A percentile compares a stretch with the other conserved stretches of the same genome.
Conservation (phyloP, 2,888 invertebrate genomes). For the Andrena dorsata region DNA sequence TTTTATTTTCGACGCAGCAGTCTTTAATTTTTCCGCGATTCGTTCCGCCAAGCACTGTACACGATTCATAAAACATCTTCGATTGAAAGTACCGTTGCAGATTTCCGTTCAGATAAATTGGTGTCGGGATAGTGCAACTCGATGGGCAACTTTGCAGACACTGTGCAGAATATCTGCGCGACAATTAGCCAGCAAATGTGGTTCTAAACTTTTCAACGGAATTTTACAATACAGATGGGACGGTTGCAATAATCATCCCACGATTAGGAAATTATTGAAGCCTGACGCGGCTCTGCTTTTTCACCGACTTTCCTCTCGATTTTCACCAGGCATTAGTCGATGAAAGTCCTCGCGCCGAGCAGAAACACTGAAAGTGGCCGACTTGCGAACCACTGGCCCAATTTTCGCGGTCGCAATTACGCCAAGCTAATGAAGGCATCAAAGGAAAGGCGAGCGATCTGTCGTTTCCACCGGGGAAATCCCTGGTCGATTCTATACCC, state of each 20-base stretch:
- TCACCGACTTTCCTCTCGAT: conserved; percentile 21
- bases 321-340: conserved; percentile 2
- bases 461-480: not conserved
- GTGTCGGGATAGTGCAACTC: not conserved
- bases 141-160: not conserved
- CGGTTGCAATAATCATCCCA: too few relatives aligned
- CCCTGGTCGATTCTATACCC: not conserved
- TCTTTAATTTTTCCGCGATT: not conserved
- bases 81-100: not conserved
- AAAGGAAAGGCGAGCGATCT: not conserved
- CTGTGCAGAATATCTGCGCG: not conserved
- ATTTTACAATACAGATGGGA: not conserved
- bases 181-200: conserved; percentile 24
- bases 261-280: not conserved
- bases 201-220: not conserved
- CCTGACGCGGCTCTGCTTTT: not conserved
- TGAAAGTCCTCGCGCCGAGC: not conserved
- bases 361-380: not conserved
- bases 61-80: not conserved
- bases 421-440: not conserved
- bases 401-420: conserved; percentile 13
- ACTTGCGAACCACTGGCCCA: not conserved
- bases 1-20: not conserved
- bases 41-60: not conserved
- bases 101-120: conserved; percentile 11